Evolutionary conservation across 2,888 invertebrate species (phyloP).

Genomic region (Callimorpha dominula): DNA sequence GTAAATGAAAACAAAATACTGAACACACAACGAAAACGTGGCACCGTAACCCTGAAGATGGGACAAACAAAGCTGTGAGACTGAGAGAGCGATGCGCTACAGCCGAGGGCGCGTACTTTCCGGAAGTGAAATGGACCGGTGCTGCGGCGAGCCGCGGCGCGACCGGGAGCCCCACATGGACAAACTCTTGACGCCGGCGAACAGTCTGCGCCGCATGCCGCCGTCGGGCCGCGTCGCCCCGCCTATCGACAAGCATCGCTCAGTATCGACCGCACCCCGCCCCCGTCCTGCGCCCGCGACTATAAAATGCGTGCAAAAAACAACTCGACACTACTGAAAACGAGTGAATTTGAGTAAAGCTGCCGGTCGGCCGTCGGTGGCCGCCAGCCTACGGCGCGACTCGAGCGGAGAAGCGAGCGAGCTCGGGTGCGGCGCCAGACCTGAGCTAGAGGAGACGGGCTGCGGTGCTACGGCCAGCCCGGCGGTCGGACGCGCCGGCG

Average conservation of each 20-base stretch:
- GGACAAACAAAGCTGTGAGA: conserved; percentile 84
- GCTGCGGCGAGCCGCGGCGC: conserved; percentile 90
- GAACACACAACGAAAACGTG: conserved; percentile 81
- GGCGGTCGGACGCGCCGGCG: conserved; percentile 80
- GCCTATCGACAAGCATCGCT: conserved; percentile 84
- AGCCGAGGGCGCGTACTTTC: conserved; percentile 90
- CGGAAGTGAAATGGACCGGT: conserved; percentile 94
- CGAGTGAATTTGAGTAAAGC: conserved; percentile 81
- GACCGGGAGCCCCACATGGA: conserved; percentile 91
- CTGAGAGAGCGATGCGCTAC: conserved; percentile 80
- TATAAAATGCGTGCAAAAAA: conserved; percentile 81
- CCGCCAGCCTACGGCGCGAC: conserved; percentile 75
- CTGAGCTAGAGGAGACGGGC: conserved; percentile 90
- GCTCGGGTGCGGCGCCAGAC: conserved; percentile 84
- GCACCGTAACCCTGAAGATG: conserved; percentile 79
- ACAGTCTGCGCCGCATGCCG: conserved; percentile 91
- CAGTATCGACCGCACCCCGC: conserved; percentile 78
- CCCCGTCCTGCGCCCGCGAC: conserved; percentile 81
- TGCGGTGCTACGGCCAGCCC: conserved; percentile 89
- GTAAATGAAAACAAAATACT: conserved; percentile 69
- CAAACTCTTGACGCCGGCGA: conserved; percentile 93
- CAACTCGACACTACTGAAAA: conserved; percentile 82
- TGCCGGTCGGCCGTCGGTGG: conserved; percentile 69
- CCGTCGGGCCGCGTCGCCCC: conserved; percentile 86
- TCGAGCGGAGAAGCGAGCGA: conserved; percentile 78